Evolutionary conservation across 2,888 invertebrate species (phyloP).

Genomic region (Lasioglossum leucozonium): DNA sequence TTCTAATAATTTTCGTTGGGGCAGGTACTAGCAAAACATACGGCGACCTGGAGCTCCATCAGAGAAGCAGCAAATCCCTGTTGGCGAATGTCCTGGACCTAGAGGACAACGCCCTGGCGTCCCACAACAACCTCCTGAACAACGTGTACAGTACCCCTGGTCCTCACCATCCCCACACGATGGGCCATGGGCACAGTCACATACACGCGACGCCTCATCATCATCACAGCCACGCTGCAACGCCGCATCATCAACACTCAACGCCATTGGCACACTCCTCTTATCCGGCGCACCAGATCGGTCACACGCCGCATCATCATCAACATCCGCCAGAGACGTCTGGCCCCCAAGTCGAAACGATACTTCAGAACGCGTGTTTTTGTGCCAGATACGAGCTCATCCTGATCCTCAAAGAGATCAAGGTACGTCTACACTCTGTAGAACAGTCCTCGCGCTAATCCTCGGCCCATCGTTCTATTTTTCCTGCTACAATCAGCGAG

Average conservation of each 20-base stretch:
- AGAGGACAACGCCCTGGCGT: constrained; percentile 91
- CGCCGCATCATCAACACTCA: constrained; percentile 78
- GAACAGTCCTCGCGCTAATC: background rate
- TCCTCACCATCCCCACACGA: constrained; percentile 81
- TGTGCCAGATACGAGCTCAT: constrained; percentile 97
- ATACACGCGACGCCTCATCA: constrained; percentile 83
- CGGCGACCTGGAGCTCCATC: constrained; percentile 94
- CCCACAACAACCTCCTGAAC: constrained; percentile 83
- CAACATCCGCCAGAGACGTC: constrained; percentile 87
- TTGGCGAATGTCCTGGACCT: constrained; percentile 98
- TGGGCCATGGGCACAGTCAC: constrained; percentile 83
- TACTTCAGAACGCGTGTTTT: constrained; percentile 93
- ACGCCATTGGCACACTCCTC: constrained; percentile 76
- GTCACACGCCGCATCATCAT: constrained; percentile 84
- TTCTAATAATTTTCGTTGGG: constrained; percentile 73
- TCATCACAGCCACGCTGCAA: constrained; percentile 82
- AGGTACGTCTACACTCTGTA: constrained; percentile 70
- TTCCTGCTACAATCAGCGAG: background rate
- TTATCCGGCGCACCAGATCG: constrained; percentile 79
- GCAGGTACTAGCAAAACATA: constrained; percentile 89
- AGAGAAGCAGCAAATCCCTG: constrained; percentile 96
- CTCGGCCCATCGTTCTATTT: background rate
- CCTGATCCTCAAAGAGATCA: constrained; percentile 96
- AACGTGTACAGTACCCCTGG: constrained; percentile 84
- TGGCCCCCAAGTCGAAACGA: constrained; percentile 90